Base-by-base conservation (phyloP, 2,113 vertebrate species). In the Aegotheles bennettii region DNA sequence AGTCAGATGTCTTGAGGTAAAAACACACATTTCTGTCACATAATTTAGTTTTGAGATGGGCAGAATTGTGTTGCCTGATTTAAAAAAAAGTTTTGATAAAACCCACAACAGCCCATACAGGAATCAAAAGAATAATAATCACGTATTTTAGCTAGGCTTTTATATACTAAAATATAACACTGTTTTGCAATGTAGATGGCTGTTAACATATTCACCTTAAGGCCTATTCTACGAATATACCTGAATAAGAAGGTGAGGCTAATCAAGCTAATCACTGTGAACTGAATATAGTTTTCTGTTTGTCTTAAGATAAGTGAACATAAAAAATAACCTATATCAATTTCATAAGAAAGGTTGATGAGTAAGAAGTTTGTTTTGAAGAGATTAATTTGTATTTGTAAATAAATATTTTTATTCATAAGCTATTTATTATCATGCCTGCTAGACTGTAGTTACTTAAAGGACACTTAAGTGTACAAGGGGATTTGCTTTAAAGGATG, bases 361-460 rank as follows among this genome's bases (percentile, higher is more conserved):
- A 67, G 10, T 74, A 56, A 76, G 70, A n/a, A 94, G 11, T 9
- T 91, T 92, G 29, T 57, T 96, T 94, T 67, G 33, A 90, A 57
- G 59, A 84, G 9, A 79, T 50, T 76, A 33, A 73, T 92, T 88
- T 93, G 17, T 73, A 82, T 89, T 93, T 87, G 7, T 80, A 94
- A 96, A 89, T 84, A 93, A 75, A 29, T 60, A 61, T 77, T 91
- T 89, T 94, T 84, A 74, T 84, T 92, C 45, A 93, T 17, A 51
- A 48, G 38, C 74, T 90, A 36, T 64, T 79, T 94, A 91, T 28
- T 70, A 73, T 67, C 5, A 91, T 93, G 54, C 12, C 13, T 67
- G 68, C 10, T 83, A 73, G 93, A 75, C 36, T 80, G 28, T 71
- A 82, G 54, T 53, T 47, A 17, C 28, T 61, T 79, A 35, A 60